Percentiles rank a stretch among this genome's conserved stretches.
These are phyloP conservation scores for Nicator chloris DNA, from an alignment of 2,113 vertebrate genomes.

Conservation along the genomic window DNA sequence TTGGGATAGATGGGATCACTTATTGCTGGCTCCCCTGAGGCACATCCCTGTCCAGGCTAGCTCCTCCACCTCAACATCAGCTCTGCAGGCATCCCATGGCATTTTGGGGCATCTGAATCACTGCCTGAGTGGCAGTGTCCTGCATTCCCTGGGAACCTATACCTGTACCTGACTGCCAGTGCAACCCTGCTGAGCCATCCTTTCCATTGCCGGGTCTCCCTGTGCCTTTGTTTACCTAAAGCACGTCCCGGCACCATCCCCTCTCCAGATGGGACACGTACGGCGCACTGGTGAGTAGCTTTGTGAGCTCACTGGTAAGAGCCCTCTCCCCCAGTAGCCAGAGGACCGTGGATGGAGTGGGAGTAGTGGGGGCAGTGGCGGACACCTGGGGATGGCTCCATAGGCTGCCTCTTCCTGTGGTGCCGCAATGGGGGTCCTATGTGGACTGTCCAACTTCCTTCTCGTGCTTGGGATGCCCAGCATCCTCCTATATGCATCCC, in stretches of 20 bases:
- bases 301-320: background rate
- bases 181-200: background rate
- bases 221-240: background rate
- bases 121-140: background rate
- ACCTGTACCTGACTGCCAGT: background rate
- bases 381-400: background rate
- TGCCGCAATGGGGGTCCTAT: accelerated
- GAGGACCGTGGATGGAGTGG: background rate
- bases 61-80: background rate
- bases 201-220: background rate
- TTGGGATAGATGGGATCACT: background rate
- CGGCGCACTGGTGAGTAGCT: background rate
- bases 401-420: background rate
- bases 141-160: background rate
- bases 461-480: background rate
- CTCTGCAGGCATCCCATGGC: background rate
- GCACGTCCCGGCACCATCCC: background rate
- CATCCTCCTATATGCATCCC: accelerated
- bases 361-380: background rate
- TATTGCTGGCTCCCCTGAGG: background rate
- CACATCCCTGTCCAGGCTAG: background rate
- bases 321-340: accelerated
- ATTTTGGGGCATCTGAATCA: background rate
- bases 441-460: accelerated
- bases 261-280: accelerated